These are phyloP conservation scores for Macrostomum lignano DNA, from an alignment of 1,140 invertebrate genomes.

Conservation along the genomic window DNA sequence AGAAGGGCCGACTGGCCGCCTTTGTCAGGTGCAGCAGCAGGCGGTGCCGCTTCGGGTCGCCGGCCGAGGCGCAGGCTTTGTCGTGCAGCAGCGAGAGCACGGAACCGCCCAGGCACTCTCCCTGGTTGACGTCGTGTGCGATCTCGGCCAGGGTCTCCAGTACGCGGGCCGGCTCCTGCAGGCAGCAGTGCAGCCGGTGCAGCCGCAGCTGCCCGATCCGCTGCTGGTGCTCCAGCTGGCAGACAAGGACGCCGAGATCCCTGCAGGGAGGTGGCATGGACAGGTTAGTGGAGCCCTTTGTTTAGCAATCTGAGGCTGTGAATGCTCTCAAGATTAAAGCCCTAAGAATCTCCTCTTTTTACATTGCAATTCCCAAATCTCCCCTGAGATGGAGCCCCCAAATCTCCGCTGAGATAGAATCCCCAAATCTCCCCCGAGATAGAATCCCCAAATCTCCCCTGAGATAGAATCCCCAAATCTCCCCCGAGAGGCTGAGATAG, in stretches of 20 bases:
- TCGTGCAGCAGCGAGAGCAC: constrained; percentile 57
- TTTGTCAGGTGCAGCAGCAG: constrained; percentile 38
- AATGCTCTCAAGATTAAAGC: too few species aligned
- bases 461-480: too few species aligned
- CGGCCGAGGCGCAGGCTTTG: constrained; percentile 34
- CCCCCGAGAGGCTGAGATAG: too few species aligned
- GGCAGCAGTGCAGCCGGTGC: constrained; percentile 62
- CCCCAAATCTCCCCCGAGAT: too few species aligned
- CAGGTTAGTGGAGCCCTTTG: too few species aligned
- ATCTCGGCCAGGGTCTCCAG: constrained; percentile 51
- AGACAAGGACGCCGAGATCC: constrained; percentile 47
- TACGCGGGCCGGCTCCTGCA: constrained; percentile 49
- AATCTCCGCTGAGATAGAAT: too few species aligned
- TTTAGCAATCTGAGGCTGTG: too few species aligned
- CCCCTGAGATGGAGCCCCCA: too few species aligned
- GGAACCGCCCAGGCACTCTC: constrained; percentile 46
- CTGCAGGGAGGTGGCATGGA: too few species aligned
- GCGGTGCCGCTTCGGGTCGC: constrained; percentile 41
- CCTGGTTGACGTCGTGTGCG: constrained; percentile 44
- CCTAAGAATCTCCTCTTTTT: too few species aligned
- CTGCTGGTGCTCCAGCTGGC: constrained; percentile 53
- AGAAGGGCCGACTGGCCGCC: constrained; percentile 40
- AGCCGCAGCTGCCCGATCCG: constrained; percentile 41
- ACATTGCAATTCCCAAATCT: too few species aligned
- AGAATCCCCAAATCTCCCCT: too few species aligned